phyloP scores from a whole-genome alignment of 2,888 invertebrate genomes.

The Aphidius colemani region DNA sequence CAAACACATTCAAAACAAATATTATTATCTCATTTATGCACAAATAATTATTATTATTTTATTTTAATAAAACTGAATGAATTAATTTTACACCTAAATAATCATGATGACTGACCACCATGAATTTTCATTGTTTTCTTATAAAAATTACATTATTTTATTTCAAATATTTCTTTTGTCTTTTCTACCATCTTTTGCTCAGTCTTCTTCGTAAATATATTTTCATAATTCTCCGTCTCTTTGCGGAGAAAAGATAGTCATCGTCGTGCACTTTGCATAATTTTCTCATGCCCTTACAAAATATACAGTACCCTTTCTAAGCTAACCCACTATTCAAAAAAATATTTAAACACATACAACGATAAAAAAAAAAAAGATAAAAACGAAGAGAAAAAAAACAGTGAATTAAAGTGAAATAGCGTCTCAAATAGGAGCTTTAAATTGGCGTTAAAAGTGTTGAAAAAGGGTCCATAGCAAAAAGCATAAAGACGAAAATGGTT shows the following conservation, averaged over 20 bases:
- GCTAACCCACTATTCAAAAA: no score
- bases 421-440: conserved; percentile 43
- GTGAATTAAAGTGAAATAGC: conserved; percentile 42
- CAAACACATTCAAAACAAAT: no score
- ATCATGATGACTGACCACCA: no score
- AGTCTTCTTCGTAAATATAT: not conserved
- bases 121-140: no score
- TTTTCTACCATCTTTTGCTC: not conserved
- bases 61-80: no score
- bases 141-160: no score
- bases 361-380: conserved; percentile 12
- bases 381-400: conserved; percentile 24
- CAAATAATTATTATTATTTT: no score
- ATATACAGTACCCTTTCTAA: no score
- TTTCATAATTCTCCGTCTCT: not conserved
- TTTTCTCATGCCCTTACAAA: conserved; percentile 37
- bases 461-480: conserved; percentile 12
- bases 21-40: no score
- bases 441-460: conserved; percentile 20
- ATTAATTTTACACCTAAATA: no score
- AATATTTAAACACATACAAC: no score
- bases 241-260: conserved; percentile 42
- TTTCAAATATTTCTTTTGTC: not conserved
- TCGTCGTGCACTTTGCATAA: conserved; percentile 52
- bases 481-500: conserved; percentile 12